Evolutionary conservation across 2,797 vertebrate genomes (phyloP).

Genomic region (Atherinosoma microstoma): DNA sequence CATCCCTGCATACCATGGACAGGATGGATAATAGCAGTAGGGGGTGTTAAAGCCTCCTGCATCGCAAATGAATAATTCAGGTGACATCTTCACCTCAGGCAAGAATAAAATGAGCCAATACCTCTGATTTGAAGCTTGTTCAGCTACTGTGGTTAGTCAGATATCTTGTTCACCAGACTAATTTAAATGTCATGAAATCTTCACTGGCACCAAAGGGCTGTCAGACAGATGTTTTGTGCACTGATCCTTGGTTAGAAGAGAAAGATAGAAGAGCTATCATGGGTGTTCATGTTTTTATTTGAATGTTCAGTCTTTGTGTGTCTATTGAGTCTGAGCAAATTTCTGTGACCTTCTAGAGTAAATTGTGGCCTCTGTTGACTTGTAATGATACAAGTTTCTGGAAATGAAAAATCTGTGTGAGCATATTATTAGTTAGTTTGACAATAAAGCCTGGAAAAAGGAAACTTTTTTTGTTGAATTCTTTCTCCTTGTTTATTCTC

Average conservation of each 20-base stretch:
- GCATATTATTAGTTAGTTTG: neutral
- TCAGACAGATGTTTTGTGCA: slow-evolving; percentile 15
- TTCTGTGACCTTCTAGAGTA: neutral
- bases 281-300: neutral
- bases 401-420: too few relatives aligned
- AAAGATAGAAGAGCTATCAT: neutral
- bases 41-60: slow-evolving; percentile 47
- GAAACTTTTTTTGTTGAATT: too few relatives aligned
- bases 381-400: too few relatives aligned
- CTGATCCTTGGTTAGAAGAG: slow-evolving; percentile 4
- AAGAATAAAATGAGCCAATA: slow-evolving; percentile 27
- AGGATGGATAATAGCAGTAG: slow-evolving; percentile 23
- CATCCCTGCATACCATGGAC: slow-evolving; percentile 22
- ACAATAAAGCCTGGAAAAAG: neutral
- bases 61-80: slow-evolving; percentile 64
- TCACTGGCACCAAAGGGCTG: slow-evolving; percentile 16
- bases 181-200: slow-evolving; percentile 15
- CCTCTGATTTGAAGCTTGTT: slow-evolving; percentile 40
- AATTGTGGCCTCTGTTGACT: neutral
- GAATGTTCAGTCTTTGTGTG: slow-evolving; percentile 2
- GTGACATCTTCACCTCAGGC: slow-evolving; percentile 44
- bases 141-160: slow-evolving; percentile 21
- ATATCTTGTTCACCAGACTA: slow-evolving; percentile 5
- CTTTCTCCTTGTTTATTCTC: too few relatives aligned
- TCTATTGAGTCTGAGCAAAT: slow-evolving; percentile 1